These are phyloP conservation scores for Polyergus mexicanus DNA, from an alignment of 1,140 invertebrate genomes.

Conservation along the genomic window DNA sequence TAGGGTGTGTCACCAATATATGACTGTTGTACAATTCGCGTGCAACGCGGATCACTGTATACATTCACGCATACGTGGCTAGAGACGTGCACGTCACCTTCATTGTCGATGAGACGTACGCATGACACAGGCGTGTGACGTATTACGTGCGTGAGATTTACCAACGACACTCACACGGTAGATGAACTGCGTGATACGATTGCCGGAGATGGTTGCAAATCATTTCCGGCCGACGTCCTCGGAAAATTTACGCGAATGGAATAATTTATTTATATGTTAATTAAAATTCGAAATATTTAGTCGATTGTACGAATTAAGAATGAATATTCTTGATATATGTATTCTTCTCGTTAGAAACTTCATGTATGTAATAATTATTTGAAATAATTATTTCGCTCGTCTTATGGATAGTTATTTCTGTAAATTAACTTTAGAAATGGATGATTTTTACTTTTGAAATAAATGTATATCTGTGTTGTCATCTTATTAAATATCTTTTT, in stretches of 20 bases:
- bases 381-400: too few species aligned
- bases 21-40: conserved; percentile 50
- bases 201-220: neutral
- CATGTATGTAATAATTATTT: too few species aligned
- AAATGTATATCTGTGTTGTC: too few species aligned
- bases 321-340: too few species aligned
- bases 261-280: neutral
- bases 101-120: conserved; percentile 66
- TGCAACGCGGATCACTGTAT: neutral
- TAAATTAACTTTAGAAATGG: too few species aligned
- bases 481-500: too few species aligned
- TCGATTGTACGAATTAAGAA: too few species aligned
- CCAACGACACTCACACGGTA: conserved; percentile 79
- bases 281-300: too few species aligned
- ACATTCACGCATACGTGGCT: conserved; percentile 26
- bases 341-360: too few species aligned
- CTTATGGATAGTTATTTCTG: too few species aligned
- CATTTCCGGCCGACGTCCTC: conserved; percentile 9
- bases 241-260: neutral
- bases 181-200: conserved; percentile 70
- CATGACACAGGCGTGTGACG: conserved; percentile 78
- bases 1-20: conserved; percentile 71
- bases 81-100: conserved; percentile 41
- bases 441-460: too few species aligned
- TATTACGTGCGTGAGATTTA: conserved; percentile 78